Conservation (phyloP, 2,113 vertebrate genomes). For the Corapipo altera region DNA sequence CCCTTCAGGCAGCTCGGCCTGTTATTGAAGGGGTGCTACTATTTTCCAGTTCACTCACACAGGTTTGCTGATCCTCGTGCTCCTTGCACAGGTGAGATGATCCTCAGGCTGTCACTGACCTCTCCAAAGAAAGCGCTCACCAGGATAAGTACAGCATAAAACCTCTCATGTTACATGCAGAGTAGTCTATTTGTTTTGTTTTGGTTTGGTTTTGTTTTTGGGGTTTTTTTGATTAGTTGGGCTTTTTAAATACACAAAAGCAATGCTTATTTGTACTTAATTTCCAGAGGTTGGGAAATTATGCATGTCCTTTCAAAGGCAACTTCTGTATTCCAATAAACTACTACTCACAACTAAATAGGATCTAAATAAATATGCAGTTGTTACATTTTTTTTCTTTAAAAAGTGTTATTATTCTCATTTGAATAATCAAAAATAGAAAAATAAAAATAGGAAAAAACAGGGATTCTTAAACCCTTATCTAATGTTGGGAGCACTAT, state of each 20-base stretch:
- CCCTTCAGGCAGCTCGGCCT: neutral
- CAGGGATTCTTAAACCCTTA: neutral
- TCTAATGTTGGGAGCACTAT: neutral
- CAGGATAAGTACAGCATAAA: neutral
- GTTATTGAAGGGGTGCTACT: neutral
- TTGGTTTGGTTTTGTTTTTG: no score
- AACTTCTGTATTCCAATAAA: neutral
- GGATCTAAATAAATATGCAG: neutral
- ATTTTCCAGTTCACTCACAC: neutral
- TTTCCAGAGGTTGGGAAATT: neutral
- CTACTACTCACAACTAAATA: neutral
- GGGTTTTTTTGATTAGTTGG: neutral
- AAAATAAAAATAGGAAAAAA: neutral
- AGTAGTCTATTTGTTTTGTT: neutral
- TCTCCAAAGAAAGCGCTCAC: neutral
- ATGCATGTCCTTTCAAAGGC: neutral
- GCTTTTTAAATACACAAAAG: neutral
- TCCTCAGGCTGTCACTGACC: neutral
- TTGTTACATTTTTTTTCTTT: neutral
- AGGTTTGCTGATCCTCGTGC: neutral
- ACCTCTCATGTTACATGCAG: rapidly evolving
- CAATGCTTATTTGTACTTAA: neutral
- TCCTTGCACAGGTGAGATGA: rapidly evolving
- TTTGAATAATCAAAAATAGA: neutral
- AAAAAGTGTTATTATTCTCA: neutral